Evolutionary conservation across 2,888 invertebrate species (phyloP).

Genomic region (Amaurobius ferox): DNA sequence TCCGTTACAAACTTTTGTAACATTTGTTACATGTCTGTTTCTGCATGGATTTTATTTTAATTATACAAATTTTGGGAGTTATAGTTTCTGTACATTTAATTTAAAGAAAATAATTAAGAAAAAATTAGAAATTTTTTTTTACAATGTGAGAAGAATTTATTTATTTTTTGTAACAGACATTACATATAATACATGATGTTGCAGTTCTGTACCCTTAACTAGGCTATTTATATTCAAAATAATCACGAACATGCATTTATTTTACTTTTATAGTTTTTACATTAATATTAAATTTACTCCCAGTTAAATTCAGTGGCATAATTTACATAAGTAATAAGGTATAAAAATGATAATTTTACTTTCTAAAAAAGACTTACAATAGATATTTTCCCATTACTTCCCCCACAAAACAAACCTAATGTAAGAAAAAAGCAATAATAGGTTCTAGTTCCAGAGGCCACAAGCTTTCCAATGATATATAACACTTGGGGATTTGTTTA

Average conservation of each 20-base stretch:
- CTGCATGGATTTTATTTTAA: conserved; percentile 5
- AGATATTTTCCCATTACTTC: neutral
- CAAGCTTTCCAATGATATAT: too few relatives aligned
- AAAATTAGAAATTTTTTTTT: neutral
- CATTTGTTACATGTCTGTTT: neutral
- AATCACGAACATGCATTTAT: neutral
- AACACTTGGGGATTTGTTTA: too few relatives aligned
- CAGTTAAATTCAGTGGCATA: neutral
- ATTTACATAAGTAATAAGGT: conserved; percentile 12
- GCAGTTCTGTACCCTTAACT: neutral
- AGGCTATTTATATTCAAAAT: neutral
- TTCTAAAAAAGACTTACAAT: neutral
- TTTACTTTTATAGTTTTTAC: neutral
- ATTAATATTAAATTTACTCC: conserved; percentile 8
- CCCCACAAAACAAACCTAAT: neutral
- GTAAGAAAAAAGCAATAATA: neutral
- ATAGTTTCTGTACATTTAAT: neutral
- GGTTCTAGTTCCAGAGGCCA: too few relatives aligned
- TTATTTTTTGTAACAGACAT: neutral
- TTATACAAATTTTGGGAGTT: neutral
- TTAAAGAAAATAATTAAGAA: neutral
- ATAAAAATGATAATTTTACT: neutral
- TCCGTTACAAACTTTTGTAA: conserved; percentile 5
- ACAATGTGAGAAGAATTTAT: conserved; percentile 4
- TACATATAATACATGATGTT: conserved; percentile 7